These are phyloP conservation scores for Fregata magnificens DNA, from an alignment of 2,113 vertebrate species.

Conservation along the genomic window DNA sequence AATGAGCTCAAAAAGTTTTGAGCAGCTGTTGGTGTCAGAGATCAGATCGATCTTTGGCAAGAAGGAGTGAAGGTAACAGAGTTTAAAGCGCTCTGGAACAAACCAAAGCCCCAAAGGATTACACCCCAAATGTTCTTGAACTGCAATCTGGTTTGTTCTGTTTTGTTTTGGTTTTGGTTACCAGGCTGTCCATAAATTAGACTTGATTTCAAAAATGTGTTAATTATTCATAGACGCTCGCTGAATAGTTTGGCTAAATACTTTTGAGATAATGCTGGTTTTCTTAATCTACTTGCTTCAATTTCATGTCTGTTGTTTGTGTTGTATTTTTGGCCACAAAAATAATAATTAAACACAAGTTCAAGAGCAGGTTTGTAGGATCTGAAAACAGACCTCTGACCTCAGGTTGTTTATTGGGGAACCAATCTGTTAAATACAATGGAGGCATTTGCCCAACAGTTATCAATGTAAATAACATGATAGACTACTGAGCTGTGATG, in stretches of 20 bases:
- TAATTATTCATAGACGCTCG: background rate
- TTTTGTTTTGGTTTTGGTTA: background rate
- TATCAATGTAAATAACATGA: background rate
- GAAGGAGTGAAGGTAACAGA: background rate
- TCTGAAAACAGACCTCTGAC: background rate
- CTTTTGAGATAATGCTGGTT: background rate
- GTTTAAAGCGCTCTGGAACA: background rate
- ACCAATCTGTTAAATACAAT: background rate
- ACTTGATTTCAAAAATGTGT: background rate
- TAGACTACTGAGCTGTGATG: background rate
- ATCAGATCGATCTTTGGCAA: background rate
- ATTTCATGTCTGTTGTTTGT: background rate
- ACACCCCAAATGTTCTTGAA: background rate
- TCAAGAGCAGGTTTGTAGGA: background rate
- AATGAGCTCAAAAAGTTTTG: background rate
- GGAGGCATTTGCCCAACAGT: background rate
- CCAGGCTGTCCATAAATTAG: background rate
- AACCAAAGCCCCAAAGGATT: background rate
- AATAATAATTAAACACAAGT: background rate
- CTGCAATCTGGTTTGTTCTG: background rate
- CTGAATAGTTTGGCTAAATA: background rate
- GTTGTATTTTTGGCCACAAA: background rate
- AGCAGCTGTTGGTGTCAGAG: conserved; percentile 18
- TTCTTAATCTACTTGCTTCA: background rate
- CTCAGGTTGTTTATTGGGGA: background rate